These are phyloP conservation scores for Enteromius fasciolatus DNA, from an alignment of 2,797 vertebrate species.

Conservation along the genomic window DNA sequence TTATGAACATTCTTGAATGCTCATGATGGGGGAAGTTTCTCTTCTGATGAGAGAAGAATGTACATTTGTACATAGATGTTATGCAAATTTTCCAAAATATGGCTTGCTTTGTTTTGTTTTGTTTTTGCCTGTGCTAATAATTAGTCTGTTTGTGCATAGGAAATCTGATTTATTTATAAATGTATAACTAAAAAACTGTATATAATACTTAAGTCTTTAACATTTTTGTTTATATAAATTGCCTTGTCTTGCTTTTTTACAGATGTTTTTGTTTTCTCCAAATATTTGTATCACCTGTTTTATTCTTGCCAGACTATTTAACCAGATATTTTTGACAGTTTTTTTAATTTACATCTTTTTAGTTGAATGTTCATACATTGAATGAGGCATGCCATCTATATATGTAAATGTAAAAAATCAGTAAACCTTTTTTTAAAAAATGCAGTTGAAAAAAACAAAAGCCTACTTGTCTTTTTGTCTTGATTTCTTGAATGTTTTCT, in stretches of 20 bases:
- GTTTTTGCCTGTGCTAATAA: conserved; percentile 1
- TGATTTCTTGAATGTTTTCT: not conserved
- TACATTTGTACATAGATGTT: conserved; percentile 45
- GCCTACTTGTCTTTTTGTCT: conserved; percentile 7
- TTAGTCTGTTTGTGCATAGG: conserved; percentile 3
- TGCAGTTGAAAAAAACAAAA: not conserved
- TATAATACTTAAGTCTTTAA: not conserved
- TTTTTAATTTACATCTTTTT: conserved; percentile 19
- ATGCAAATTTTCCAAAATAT: conserved; percentile 3
- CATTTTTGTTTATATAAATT: conserved; percentile 6
- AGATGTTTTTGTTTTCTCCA: not conserved
- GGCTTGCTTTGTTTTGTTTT: not conserved
- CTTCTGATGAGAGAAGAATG: conserved; percentile 10
- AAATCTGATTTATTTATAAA: conserved; percentile 21
- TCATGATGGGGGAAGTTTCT: not conserved
- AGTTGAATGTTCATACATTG: conserved; percentile 48
- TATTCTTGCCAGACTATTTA: conserved; percentile 29
- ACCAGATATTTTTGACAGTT: conserved; percentile 10
- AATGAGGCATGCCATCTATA: conserved; percentile 48
- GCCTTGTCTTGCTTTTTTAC: conserved; percentile 31
- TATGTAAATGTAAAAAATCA: conserved; percentile 41
- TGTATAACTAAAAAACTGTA: not conserved
- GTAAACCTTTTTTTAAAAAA: conserved; percentile 13
- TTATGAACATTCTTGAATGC: not conserved
- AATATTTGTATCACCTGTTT: conserved; percentile 24